Conservation (phyloP, 2,113 vertebrate species). For the Paedocypris sp. region DNA sequence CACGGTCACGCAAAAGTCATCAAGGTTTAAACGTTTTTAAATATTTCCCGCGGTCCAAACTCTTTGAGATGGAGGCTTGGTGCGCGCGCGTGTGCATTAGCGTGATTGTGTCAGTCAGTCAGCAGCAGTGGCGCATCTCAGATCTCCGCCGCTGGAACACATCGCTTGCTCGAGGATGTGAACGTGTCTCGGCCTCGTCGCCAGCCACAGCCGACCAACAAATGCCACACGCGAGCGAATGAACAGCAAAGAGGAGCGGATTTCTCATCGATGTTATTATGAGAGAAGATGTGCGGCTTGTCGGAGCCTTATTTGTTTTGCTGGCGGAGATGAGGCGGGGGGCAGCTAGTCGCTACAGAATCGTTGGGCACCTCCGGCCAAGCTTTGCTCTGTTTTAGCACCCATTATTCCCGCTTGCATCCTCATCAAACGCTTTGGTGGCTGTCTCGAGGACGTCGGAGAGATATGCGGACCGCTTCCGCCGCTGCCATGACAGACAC, state of each 20-base stretch:
- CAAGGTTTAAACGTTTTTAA: too few species aligned
- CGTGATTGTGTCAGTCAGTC: neutral
- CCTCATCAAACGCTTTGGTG: constrained; percentile 38
- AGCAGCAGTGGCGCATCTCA: constrained; percentile 23
- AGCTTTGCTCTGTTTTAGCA: constrained; percentile 54
- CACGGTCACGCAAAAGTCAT: too few species aligned
- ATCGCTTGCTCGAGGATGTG: constrained; percentile 16
- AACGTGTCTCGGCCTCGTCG: constrained; percentile 1
- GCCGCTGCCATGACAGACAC: constrained; percentile 59
- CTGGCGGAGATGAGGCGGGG: constrained; percentile 52
- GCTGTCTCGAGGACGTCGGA: constrained; percentile 54
- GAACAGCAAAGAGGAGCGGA: neutral
- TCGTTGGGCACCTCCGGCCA: constrained; percentile 60
- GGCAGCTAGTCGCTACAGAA: constrained; percentile 55
- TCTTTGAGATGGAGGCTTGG: neutral
- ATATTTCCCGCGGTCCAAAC: neutral
- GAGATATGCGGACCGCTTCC: constrained; percentile 39
- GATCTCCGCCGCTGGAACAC: constrained; percentile 7
- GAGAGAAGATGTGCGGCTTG: constrained; percentile 39
- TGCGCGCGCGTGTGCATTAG: constrained; percentile 2
- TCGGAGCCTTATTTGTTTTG: constrained; percentile 52
- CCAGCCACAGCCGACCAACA: constrained; percentile 1
- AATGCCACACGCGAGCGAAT: neutral
- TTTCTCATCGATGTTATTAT: constrained; percentile 28
- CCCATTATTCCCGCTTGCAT: constrained; percentile 33